Evolutionary conservation across 2,113 vertebrate genomes (phyloP), one percentile per base, ranked within the genome.

Genomic region (Alces alces): DNA sequence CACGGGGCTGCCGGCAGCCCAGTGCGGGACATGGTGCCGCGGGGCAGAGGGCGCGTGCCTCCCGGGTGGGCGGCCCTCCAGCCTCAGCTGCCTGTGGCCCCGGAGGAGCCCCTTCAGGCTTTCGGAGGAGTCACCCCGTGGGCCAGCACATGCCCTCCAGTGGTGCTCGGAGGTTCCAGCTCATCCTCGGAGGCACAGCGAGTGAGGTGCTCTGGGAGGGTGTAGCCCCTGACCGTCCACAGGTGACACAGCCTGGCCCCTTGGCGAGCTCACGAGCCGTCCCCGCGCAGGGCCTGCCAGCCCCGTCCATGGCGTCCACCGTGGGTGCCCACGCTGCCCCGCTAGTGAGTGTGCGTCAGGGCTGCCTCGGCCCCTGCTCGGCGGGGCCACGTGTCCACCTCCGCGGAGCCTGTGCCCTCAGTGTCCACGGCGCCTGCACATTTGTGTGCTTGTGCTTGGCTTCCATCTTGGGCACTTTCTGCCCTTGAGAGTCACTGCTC

Each of bases 391-490:
- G 0, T 58, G 23, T 73, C 50, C 80, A 15, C 25, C 7, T 5
- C 25, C 2, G 7, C 1, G 11, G 89, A 47, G n/a, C 17, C 55
- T 6, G 54, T 3, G 10, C 36, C 36, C 6, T 4, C 15, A 1
- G 12, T 36, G 39, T 27, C 27, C 30, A 3, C 3, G 0, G 25
- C 5, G 0, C 19, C n/a, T 8, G 27, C 4, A 6, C 17, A 9
- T 33, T 25, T 14, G 2, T 6, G 45, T 7, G 7, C 57, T 33
- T 23, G 30, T 16, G 28, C 64, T 11, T 27, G 2, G 45, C 92
- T 94, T 94, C 78, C 86, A 43, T 45, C 89, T 79, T 84, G 82
- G 96, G 27, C 58, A 17, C 66, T 86, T 33, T 93, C 97, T 98
- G 93, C 85, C 94, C 82, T 92, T 80, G 88, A 89, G 4, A 66